A percentile compares a stretch with the other conserved stretches of the same genome.
These are phyloP conservation scores for Lagorchestes hirsutus DNA, from an alignment of 2,797 vertebrate species.

Conservation along the genomic window DNA sequence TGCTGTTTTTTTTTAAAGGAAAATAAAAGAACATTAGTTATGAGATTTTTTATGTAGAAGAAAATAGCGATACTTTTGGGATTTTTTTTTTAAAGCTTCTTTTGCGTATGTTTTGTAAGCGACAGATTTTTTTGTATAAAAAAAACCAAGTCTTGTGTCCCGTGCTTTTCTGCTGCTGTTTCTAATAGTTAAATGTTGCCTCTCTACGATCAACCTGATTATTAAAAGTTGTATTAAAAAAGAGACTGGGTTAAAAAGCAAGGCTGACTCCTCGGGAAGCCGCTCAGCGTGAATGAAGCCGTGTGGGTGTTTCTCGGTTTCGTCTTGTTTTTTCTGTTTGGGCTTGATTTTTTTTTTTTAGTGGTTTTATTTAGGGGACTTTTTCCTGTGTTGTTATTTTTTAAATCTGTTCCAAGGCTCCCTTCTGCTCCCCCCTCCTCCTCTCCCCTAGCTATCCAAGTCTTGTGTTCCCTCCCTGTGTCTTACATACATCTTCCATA, in stretches of 20 bases:
- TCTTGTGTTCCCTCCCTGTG: background rate
- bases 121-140: constrained; percentile 86
- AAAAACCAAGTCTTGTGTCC: constrained; percentile 79
- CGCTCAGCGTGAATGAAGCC: constrained; percentile 74
- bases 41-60: constrained; percentile 86
- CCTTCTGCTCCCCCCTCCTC: background rate
- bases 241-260: constrained; percentile 81
- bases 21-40: constrained; percentile 85
- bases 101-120: constrained; percentile 89
- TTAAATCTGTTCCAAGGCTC: background rate
- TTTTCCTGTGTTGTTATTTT: background rate
- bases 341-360: constrained; percentile 5
- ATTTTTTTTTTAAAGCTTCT: constrained; percentile 84
- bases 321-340: background rate
- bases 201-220: constrained; percentile 84
- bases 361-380: constrained; percentile 11
- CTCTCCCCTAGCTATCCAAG: background rate
- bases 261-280: constrained; percentile 67
- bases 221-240: constrained; percentile 84
- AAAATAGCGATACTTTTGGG: constrained; percentile 84
- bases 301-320: constrained; percentile 54
- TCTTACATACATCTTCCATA: constrained; percentile 76
- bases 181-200: constrained; percentile 83
- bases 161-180: constrained; percentile 87
- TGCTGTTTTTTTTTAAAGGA: constrained; percentile 82